Conservation (phyloP, 2,113 vertebrate genomes). For the Alligator sinensis region DNA sequence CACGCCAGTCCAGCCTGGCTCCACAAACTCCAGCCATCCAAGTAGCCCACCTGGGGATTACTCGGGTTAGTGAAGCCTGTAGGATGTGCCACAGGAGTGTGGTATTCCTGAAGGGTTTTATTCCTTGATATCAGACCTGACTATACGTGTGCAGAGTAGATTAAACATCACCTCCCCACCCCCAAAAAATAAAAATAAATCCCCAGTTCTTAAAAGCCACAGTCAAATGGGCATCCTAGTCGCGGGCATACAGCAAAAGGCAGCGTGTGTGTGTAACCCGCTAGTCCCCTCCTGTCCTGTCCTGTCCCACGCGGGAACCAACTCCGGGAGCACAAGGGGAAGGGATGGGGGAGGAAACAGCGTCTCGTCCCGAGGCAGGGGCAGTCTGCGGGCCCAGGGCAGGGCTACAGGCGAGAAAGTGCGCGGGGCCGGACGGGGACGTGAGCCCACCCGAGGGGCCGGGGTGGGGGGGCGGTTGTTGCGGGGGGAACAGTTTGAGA, state of each 20-base stretch:
- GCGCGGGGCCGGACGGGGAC: too few relatives aligned
- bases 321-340: neutral
- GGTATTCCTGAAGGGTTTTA: neutral
- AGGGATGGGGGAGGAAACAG: too few relatives aligned
- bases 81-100: too few relatives aligned
- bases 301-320: neutral
- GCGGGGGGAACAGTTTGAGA: too few relatives aligned
- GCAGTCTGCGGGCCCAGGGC: too few relatives aligned
- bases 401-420: too few relatives aligned
- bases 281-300: neutral
- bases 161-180: neutral
- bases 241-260: neutral
- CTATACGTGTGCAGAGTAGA: neutral
- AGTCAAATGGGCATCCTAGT: neutral
- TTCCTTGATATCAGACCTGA: too few relatives aligned
- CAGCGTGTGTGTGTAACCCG: neutral
- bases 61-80: neutral
- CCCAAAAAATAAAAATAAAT: neutral
- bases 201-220: neutral
- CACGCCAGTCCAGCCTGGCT: neutral
- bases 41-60: neutral
- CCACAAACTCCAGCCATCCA: neutral
- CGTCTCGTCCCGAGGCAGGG: neutral
- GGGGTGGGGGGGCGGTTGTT: too few relatives aligned
- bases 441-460: too few relatives aligned